Base-by-base conservation (phyloP, 2,888 invertebrate genomes). In the Leucophenga montana region DNA sequence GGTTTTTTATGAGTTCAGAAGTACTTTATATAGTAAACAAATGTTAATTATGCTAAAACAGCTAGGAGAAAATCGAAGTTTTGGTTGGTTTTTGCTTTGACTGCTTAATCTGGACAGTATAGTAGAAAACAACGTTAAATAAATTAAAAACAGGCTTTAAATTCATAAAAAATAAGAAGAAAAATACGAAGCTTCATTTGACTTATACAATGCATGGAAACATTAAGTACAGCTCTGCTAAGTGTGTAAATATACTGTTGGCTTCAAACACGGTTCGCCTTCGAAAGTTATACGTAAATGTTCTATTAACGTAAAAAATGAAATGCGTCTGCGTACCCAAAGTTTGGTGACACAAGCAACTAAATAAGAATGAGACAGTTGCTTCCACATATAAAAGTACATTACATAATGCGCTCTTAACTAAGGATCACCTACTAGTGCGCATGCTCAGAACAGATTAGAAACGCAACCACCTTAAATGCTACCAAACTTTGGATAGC, bases 401-500 rank as follows among this genome's bases (percentile, higher is more conserved):
- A 3, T 27, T 27, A 27, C 27, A 27, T 27, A 4, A 27, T 4
- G 27, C 27, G 27, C 27, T 27, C 11, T 39, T 8, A 39, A 5
- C 8, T 39, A 11, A 11, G 39, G 39, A 39, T 39, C 39, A 39
- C 11, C 39, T 39, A 5, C 11, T 3, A 39, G 39, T 39, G 39
- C 39, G 39, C 39, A 39, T 20, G 18, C 56, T 8, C 6, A 20
- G 16, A 56, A 39, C 39, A 8, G 39, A 39, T 11, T 11, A 39
- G 39, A 8, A 39, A 39, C 11, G 39, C 39, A 39, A 39, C 39
- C 8, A 39, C 11, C 8, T 39, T 73, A 71, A n/a, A 70, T 76
- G 78, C 83, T 84, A 82, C 86, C 83, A 84, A 86, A 80, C 83
- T 84, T 80, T 75, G 80, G 82, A 79, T 82, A 85, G 77, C 75